phyloP scores from a whole-genome alignment of 2,113 vertebrate species.

The Nerophis ophidion region DNA sequence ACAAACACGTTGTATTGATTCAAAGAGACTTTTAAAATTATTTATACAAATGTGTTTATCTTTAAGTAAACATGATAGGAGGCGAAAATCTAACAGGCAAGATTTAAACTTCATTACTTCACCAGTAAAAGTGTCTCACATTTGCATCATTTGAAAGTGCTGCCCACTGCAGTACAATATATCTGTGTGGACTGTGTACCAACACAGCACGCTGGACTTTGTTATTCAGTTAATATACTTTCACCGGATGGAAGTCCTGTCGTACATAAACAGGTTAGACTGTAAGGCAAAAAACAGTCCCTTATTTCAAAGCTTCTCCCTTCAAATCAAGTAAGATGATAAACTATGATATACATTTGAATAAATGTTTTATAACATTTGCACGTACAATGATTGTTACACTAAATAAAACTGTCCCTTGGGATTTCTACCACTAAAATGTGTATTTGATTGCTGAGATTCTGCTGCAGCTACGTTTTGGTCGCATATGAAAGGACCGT shows the following conservation, averaged over 20 bases:
- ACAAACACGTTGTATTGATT: not conserved
- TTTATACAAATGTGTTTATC: not conserved
- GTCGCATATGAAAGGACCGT: conserved; percentile 41
- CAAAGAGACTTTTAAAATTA: not conserved
- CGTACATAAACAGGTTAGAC: conserved; percentile 1
- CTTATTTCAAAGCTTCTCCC: not conserved
- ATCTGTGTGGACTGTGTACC: conserved; percentile 13
- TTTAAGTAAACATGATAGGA: not conserved
- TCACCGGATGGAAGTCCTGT: conserved; percentile 13
- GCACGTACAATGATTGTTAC: not conserved
- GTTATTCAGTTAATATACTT: not conserved
- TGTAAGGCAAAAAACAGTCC: conserved; percentile 14
- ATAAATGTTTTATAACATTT: conserved; percentile 8
- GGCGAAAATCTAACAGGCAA: conserved; percentile 9
- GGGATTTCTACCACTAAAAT: conserved; percentile 59
- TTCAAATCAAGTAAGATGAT: not conserved
- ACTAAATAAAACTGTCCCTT: conserved; percentile 3
- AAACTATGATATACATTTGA: not conserved
- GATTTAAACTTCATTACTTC: conserved; percentile 33
- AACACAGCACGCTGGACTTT: conserved; percentile 3
- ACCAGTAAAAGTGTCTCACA: conserved; percentile 18
- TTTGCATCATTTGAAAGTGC: conserved; percentile 6
- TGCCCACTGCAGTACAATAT: conserved; percentile 8
- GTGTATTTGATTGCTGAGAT: conserved; percentile 71
- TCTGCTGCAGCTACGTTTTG: conserved; percentile 73